Evolutionary conservation across 1,140 invertebrate species (phyloP), one percentile per base, ranked within the genome.

Genomic region (Sarcophaga peregrina): DNA sequence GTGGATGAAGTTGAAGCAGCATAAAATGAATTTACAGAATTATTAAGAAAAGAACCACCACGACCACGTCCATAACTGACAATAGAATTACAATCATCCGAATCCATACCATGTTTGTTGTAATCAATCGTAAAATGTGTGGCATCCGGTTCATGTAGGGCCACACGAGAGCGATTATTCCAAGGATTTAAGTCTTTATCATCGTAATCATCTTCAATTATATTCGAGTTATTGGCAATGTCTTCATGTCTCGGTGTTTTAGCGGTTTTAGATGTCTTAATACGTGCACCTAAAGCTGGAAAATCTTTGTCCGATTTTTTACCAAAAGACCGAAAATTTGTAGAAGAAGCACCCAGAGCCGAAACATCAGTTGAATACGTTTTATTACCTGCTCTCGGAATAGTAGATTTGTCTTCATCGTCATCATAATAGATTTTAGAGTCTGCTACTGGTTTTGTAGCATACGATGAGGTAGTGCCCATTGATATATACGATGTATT

Each of bases 101-200:
- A 78, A 3, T 13, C 45, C 15, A 50, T 62, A 13, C 72, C 81
- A 13, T 78, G 68, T 3, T 37, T 45, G 0, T 46, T 81, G 58
- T 75, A 83, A 20, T 83, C 75, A 13, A 84, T 84, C n/a, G 82
- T 47, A 50, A 84, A 84, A 15, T 80, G 58, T 17, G 83, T 80
- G 1, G 73, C 80, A 47, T 84, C 83, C 5, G 83, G 83, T 80
- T 84, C 48, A 0, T 46, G 83, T 7, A 81, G 83, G 8, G 82
- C 81, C 72, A 58, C 45, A 8, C 81, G 58, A 4, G 83, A 84
- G 47, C 83, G 83, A 8, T 13, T 25, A 52, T 74, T 62, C 83
- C 83, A 84, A 0, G 81, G 83, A 82, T 84, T 84, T 13, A 82
- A 10, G 47, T 81, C 81, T 3, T 11, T 45, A 46, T 48, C 20